Base-by-base conservation (phyloP, 2,888 invertebrate genomes). In the Brachynemurus nebulosus region DNA sequence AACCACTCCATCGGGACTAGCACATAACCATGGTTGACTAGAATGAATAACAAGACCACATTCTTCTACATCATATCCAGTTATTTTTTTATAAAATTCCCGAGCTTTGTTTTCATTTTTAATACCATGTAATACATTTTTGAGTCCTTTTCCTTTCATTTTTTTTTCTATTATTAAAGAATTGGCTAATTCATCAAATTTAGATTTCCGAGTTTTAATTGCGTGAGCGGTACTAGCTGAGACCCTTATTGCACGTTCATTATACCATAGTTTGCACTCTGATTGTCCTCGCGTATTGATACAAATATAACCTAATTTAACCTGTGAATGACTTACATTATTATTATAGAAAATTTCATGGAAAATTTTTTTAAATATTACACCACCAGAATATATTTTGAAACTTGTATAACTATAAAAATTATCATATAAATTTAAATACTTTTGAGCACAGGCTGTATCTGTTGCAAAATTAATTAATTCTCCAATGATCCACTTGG, bases 21-120 rank as follows among this genome's bases (percentile, higher is more conserved):
- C 38, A 38, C 38, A 38, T 14, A 38, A 38, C 38, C 21, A 17
- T 38, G 38, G 38, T 38, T 38, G 38, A 38, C 38, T 38, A 38
- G 20, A 17, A 20, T 5, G 38, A 38, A 38, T 38, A 2, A 38
- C 38, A 3, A 38, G 8, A 14, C 38, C 38, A 20, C 38, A 38
- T 5, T 4, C 21, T 38, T 20, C 21, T 5, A 38, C 19, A 18
- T 27, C 27, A 27, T 27, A n/a, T 27, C 27, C 35, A 35, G 35
- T 35, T 14, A 35, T 7, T 35, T 38, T 38, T 38, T 38, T 38
- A 38, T 38, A 38, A 38, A 18, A 38, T 18, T 38, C 38, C 9
- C 38, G 38, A 38, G 38, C 38, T 4, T 19, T 38, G 9, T 4
- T 14, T 17, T 38, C 38, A 38, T 38, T 38, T 5, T 38, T 38